A percentile compares a stretch with the other conserved stretches of the same genome.
phyloP scores from a whole-genome alignment of 2,888 invertebrate genomes.

The Sinotaia quadrata region DNA sequence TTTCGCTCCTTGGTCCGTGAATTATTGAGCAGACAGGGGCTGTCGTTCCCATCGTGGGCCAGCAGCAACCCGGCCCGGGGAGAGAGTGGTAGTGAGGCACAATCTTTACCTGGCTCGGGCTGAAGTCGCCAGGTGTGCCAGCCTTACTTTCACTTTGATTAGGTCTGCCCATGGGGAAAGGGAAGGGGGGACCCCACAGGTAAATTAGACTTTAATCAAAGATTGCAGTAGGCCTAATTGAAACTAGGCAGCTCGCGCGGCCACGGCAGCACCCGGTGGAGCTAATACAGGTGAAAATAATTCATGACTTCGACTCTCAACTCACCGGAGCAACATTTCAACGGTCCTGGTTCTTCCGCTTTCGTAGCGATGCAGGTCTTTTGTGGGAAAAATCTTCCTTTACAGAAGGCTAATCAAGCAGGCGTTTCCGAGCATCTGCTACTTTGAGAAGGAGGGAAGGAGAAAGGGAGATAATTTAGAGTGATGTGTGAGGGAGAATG shows the following conservation, averaged over 20 bases:
- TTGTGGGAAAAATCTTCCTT: too few relatives aligned
- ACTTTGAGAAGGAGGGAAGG: too few relatives aligned
- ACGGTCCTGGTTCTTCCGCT: too few relatives aligned
- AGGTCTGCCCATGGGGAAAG: too few relatives aligned
- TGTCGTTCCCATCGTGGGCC: not conserved
- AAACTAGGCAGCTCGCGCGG: not conserved
- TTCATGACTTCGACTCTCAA: too few relatives aligned
- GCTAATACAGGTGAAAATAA: constrained; percentile 8
- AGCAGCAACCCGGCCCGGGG: not conserved
- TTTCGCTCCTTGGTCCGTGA: constrained; percentile 24
- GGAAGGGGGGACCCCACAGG: constrained; percentile 23
- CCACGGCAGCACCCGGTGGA: not conserved
- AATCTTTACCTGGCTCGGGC: not conserved
- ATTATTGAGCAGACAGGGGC: constrained; percentile 23
- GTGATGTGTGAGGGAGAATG: too few relatives aligned
- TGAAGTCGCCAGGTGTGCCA: not conserved
- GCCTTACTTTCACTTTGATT: constrained; percentile 32
- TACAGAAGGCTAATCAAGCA: too few relatives aligned
- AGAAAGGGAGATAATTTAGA: too few relatives aligned
- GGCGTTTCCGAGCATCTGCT: too few relatives aligned
- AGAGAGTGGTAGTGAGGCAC: not conserved
- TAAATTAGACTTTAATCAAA: constrained; percentile 38
- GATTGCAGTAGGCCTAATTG: constrained; percentile 32
- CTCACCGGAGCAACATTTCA: too few relatives aligned
- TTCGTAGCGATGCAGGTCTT: too few relatives aligned